Evolutionary conservation across 2,888 invertebrate genomes (phyloP).

Genomic region (Catonia carolina): DNA sequence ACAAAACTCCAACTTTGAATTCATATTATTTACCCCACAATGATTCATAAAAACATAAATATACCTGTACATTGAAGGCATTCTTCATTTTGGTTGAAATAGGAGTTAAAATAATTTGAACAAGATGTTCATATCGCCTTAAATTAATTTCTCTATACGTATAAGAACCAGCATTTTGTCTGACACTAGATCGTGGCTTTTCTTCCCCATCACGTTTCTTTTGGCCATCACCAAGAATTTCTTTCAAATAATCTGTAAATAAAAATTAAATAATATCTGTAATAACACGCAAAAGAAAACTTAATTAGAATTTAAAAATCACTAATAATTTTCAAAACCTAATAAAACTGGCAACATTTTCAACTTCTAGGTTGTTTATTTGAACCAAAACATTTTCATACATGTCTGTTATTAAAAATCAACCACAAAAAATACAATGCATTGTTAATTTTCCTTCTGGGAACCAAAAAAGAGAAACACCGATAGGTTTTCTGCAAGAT

Average conservation of each 20-base stretch:
- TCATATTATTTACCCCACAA: too few species aligned
- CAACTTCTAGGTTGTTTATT: too few species aligned
- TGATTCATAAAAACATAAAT: too few species aligned
- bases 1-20: too few species aligned
- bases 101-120: constrained; percentile 56
- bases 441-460: too few species aligned
- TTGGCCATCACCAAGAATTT: constrained; percentile 34
- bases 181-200: constrained; percentile 36
- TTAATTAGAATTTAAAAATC: background rate
- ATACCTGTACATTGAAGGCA: constrained; percentile 56
- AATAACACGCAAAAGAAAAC: constrained; percentile 6
- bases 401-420: too few species aligned
- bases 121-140: constrained; percentile 51
- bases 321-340: background rate
- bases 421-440: too few species aligned
- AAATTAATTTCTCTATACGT: constrained; percentile 50
- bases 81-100: constrained; percentile 53
- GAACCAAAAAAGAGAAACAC: too few species aligned
- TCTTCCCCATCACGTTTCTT: constrained; percentile 30
- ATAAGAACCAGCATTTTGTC: constrained; percentile 37
- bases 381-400: too few species aligned
- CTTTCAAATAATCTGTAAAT: constrained; percentile 27
- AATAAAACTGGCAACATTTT: too few species aligned
- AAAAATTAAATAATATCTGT: background rate
- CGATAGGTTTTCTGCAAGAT: too few species aligned